A percentile compares a stretch with the other conserved stretches of the same genome.
phyloP scores from a whole-genome alignment of 2,113 vertebrate genomes.

The Psilopogon haemacephalus region DNA sequence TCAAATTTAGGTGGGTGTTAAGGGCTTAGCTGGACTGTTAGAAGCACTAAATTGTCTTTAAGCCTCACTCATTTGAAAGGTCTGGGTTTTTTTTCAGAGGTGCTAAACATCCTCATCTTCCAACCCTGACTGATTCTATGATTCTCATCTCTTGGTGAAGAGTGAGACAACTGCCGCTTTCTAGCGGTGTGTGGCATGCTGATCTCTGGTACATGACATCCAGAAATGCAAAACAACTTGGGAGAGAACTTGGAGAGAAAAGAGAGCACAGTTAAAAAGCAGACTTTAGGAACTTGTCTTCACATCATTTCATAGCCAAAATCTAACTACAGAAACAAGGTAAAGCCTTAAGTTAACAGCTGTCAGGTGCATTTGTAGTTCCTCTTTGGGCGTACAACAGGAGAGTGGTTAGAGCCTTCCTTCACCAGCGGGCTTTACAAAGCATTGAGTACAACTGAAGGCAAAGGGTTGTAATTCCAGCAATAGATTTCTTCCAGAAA shows the following conservation, averaged over 20 bases:
- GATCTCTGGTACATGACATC: not conserved
- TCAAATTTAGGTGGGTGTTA: not conserved
- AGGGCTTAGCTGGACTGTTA: not conserved
- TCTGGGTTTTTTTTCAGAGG: constrained; percentile 14
- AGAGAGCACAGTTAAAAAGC: not conserved
- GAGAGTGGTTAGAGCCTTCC: not conserved
- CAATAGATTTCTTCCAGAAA: not conserved
- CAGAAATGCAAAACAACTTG: not conserved
- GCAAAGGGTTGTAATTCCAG: not conserved
- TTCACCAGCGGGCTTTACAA: not conserved
- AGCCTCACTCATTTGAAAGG: not conserved
- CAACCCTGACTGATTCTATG: too few species aligned
- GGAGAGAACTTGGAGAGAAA: not conserved
- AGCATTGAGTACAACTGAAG: not conserved
- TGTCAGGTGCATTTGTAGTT: not conserved
- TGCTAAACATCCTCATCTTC: constrained; percentile 13
- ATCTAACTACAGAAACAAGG: not conserved
- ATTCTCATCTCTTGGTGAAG: not conserved
- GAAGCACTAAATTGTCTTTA: constrained; percentile 14
- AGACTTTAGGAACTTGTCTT: not conserved
- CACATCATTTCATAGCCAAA: not conserved
- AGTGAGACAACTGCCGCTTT: not conserved
- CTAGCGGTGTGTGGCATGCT: not conserved
- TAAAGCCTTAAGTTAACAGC: not conserved
- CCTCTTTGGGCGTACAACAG: not conserved